Base-by-base conservation (phyloP, 2,113 vertebrate species). In the Todiramphus chloris region DNA sequence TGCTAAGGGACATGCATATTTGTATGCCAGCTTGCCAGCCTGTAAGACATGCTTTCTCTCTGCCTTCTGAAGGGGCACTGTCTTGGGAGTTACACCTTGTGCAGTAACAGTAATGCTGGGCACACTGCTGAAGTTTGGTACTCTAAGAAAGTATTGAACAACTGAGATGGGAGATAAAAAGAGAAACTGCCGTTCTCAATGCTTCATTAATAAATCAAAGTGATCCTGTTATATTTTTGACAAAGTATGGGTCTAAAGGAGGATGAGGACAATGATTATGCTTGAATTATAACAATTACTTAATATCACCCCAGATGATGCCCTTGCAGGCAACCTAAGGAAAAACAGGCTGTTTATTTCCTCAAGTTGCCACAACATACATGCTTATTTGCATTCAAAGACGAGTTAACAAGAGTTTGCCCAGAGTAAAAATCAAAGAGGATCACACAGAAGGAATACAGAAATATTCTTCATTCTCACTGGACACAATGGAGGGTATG, bases 311-410 rank as follows among this genome's bases (percentile, higher is more conserved):
- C 24, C 35, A 51, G 56, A 58, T 13, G 44, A 83, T 0, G 4
- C 2, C 11, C 48, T 88, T 72, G 76, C 46, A 84, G 41, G 23
- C 31, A 94, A 74, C 11, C 64, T 63, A 82, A 63, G n/a, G 31
- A 53, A 50, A 87, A 93, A 43, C 1, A 78, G n/a, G 13, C 80
- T 80, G 59, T 83, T 43, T 30, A 27, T 81, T 93, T 83, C 81
- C 55, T 91, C 14, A 77, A 74, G 51, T 73, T 76, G 74, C 41
- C 46, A 59, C 56, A 91, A 84, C 56, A 37, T 35, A 74, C 37
- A 24, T 1, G 11, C 93, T 95, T 72, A 89, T 66, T 84, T 95
- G 74, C 72, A 85, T 85, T 93, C 84, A 93, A 87, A 83, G 93
- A 70, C 0, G 18, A 94, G 60, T 87, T 94, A 95, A 80, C 68